Evolutionary conservation across 1,140 invertebrate species (phyloP), one percentile per base, ranked within the genome.

Genomic region (Eubasilissa regina): DNA sequence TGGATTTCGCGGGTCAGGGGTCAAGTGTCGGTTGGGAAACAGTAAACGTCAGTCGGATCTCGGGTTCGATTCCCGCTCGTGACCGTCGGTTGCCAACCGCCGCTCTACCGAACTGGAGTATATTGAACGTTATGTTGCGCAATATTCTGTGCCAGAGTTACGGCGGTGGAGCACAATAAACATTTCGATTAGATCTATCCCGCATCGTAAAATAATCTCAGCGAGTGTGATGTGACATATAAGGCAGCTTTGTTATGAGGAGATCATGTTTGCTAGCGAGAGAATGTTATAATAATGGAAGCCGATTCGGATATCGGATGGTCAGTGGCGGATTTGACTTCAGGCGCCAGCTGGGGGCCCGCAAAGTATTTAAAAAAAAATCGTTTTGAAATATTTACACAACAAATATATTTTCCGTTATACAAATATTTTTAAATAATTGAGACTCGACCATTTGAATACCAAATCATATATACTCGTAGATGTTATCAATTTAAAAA

Each of bases 11-110:
- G 68, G 68, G 15, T 73, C 68, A 25, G 51, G 25, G 68, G 47
- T 73, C 68, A 73, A 73, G 47, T 73, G 68, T 53, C 48, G 68
- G 68, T 73, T 73, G 68, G 47, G 68, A 73, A 73, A 73, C 68
- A 55, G 68, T 73, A 73, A 70, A 73, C 68, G 68, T 73, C 68
- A 53, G 68, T 53, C 68, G 47, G 68, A 73, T 73, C 47, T 9
- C 15, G 64, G 64, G 64, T 68, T 68, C 64, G 35, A 55, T 21
- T 73, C 68, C 35, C 19, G 68, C 17, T 73, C 68, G 68, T 73
- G 68, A 73, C 68, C 68, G 47, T 11, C 68, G 64, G 64, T 45
- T 47, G 60, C 21, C 35, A 64, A 64, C 21, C 60, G 25, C 25
- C 60, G 15, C 43, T 48, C 68, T 25, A 73, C 68, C 68, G 68